Evolutionary conservation across 2,113 vertebrate genomes (phyloP).

Genomic region (Grus americana): DNA sequence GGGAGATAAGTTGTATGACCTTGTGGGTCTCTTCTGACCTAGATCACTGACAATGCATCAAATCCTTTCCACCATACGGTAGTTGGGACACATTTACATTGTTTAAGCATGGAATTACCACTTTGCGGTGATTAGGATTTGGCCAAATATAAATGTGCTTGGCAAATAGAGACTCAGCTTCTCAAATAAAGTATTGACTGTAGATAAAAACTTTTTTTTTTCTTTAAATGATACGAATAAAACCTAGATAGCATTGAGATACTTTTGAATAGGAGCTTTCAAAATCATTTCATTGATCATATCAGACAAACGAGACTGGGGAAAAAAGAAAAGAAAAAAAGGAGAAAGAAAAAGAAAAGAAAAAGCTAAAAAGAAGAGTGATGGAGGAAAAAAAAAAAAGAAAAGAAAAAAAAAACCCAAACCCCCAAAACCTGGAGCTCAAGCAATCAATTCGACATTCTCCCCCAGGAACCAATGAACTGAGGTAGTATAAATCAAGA

Average conservation of each 20-base stretch:
- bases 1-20: neutral
- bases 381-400: neutral
- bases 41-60: neutral
- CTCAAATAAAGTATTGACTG: neutral
- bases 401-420: neutral
- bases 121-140: neutral
- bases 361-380: neutral
- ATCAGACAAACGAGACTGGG: neutral
- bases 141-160: neutral
- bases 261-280: neutral
- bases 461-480: conserved; percentile 3
- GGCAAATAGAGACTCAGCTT: neutral
- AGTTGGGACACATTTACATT: neutral
- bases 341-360: neutral
- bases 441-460: conserved; percentile 23
- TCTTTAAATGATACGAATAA: neutral
- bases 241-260: neutral
- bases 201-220: neutral
- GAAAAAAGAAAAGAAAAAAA: neutral
- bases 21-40: neutral
- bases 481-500: neutral
- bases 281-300: conserved; percentile 1
- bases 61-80: neutral
- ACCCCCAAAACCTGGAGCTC: neutral
- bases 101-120: neutral